A percentile compares a stretch with the other conserved stretches of the same genome.
Conservation (phyloP, 2,888 invertebrate species). For the Odontocolon sp. region DNA sequence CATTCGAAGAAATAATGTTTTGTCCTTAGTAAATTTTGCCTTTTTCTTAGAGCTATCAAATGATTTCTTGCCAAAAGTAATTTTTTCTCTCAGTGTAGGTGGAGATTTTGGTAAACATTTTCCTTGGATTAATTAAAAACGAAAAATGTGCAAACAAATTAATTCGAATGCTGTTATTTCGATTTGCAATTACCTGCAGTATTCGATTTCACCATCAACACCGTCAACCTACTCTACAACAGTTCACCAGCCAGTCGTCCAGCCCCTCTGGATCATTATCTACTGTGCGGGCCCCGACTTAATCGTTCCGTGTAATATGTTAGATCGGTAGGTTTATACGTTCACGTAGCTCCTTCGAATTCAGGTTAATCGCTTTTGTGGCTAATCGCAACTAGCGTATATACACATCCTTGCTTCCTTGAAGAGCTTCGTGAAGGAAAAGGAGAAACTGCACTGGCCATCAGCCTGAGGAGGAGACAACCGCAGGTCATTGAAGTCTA, state of each 20-base stretch:
- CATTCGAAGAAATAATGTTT: too few species aligned
- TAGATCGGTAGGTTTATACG: conserved; percentile 25
- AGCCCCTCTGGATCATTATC: conserved; percentile 41
- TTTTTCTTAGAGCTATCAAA: too few species aligned
- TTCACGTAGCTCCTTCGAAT: conserved; percentile 65
- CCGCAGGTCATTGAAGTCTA: conserved; percentile 14
- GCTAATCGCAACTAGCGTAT: conserved; percentile 68
- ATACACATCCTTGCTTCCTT: conserved; percentile 52
- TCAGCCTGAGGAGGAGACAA: conserved; percentile 20
- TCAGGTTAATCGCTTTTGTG: conserved; percentile 74
- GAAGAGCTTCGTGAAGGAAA: conserved; percentile 20
- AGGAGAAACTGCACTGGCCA: conserved; percentile 1
- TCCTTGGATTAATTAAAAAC: too few species aligned
- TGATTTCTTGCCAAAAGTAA: too few species aligned
- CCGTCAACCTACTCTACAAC: conserved; percentile 30
- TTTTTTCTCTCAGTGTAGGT: too few species aligned
- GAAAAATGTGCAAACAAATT: not conserved
- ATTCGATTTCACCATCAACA: conserved; percentile 24
- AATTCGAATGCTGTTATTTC: conserved; percentile 2
- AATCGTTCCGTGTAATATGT: conserved; percentile 52
- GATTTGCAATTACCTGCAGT: conserved; percentile 26
- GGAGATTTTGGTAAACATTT: too few species aligned
- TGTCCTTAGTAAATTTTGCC: too few species aligned
- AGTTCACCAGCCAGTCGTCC: conserved; percentile 8
- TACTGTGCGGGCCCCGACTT: conserved; percentile 39